Base-by-base conservation (phyloP, 2,888 invertebrate species). In the Phymatocera aterrima region DNA sequence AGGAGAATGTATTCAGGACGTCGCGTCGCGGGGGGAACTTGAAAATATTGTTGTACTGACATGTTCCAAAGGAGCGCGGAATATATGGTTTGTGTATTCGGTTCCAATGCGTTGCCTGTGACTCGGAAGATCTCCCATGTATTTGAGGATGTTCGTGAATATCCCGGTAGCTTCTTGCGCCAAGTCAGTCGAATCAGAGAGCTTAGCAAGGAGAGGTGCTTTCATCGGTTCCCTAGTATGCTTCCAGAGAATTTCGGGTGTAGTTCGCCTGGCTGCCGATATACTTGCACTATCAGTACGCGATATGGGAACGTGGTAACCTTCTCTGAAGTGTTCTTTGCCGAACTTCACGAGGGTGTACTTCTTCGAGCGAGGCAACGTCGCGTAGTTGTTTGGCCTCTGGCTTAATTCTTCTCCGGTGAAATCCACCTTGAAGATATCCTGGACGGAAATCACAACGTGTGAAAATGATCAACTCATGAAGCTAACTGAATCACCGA, bases 91-190 rank as follows among this genome's bases (percentile, higher is more conserved):
- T 0, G 98, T 97, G 82, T 97, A 94, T 88, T 97, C 97, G 75
- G 96, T 96, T 34, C 94, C 94, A 31, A 94, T 92, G 86, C 95
- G 94, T 0, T 95, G 94, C 87, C 95, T 93, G 46, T 95, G 94
- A 72, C 95, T 94, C n/a, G 97, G 97, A 86, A 97, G 93, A 88
- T 98, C 98, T 28, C 98, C 98, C 97, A 98, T 98, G 86, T 95
- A 97, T 91, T 94, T 95, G 48, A 97, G 92, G 83, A 97, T 94
- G 82, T 94, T 95, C 80, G 94, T 93, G 90, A 96, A 97, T 80
- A 95, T 94, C 75, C 93, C 92, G 83, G 96, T 93, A 1, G 97
- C 96, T 85, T 94, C 93, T 86, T 95, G 95, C 46, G 94, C 93
- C 2, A 95, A 90, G 75, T 94, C 93, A 83, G 95, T 95, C 85